Base-by-base conservation (phyloP, 2,888 invertebrate species). In the Drosophila fulvimacula region DNA sequence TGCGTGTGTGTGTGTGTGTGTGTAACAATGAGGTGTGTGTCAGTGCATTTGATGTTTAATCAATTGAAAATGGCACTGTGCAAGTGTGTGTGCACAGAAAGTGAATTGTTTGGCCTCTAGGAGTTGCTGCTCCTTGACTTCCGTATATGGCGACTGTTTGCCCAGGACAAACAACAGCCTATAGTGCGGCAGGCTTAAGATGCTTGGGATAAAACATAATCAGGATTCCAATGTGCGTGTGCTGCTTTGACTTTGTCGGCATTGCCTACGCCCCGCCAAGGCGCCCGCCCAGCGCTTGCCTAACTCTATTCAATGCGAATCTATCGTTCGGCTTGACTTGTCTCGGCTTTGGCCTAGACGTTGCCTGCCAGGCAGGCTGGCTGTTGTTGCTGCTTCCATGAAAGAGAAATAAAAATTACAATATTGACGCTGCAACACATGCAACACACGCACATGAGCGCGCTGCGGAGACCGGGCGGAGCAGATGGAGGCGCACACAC, bases 341-440 rank as follows among this genome's bases (percentile, higher is more conserved):
- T 19, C 61, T 51, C 30, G 44, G 52, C 64, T 64, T 76, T 60
- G 46, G 66, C 55, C 36, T 58, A 34, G 66, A 60, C 73, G 63
- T 60, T 56, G 60, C 21, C 55, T 57, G 44, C 27, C n/a, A 10
- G 46, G 56, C 21, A 5, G 51, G 4, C n/a, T 21, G 52, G 27
- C 27, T 76, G 67, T 67, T 59, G 60, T 68, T 53, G 63, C 74
- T 55, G 76, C 67, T 70, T 75, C 71, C 82, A 75, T 89, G 85
- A 88, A 89, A 77, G 76, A 79, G 81, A 72, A 83, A 89, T 85
- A 84, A 85, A 86, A 89, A 88, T 87, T 82, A 87, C 79, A 85
- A 85, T 89, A 88, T 88, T 83, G 79, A 77, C 80, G 77, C 67
- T 74, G 73, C 73, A 84, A 65, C 60, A 73, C 68, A 65, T 56